A percentile compares a stretch with the other conserved stretches of the same genome.
Conservation (phyloP, 2,797 vertebrate species). For the Pagetopsis macropterus region DNA sequence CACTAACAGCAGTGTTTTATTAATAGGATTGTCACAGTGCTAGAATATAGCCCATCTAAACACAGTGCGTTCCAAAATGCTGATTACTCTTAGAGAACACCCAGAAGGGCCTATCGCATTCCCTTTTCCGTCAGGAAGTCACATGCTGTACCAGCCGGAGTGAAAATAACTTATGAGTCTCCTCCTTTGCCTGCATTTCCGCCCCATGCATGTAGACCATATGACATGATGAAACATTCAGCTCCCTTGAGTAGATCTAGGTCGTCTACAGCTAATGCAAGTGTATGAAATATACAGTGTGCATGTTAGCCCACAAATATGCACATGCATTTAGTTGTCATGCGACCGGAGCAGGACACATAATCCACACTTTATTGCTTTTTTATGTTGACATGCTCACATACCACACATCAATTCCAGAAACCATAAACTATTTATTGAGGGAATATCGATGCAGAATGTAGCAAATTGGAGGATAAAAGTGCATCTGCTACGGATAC, state of each 20-base stretch:
- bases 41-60: slow-evolving; percentile 71
- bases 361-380: slow-evolving; percentile 13
- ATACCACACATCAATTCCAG: slow-evolving; percentile 19
- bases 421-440: slow-evolving; percentile 27
- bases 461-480: slow-evolving; percentile 39
- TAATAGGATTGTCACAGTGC: slow-evolving; percentile 81
- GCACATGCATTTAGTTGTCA: background rate
- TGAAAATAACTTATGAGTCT: slow-evolving; percentile 58
- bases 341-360: background rate
- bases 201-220: slow-evolving; percentile 39
- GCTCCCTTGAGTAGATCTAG: slow-evolving; percentile 56
- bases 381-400: slow-evolving; percentile 9
- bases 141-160: slow-evolving; percentile 29
- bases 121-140: slow-evolving; percentile 53
- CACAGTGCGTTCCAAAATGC: slow-evolving; percentile 66
- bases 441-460: slow-evolving; percentile 3
- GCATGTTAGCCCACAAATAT: slow-evolving; percentile 10
- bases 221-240: slow-evolving; percentile 68
- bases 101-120: slow-evolving; percentile 57
- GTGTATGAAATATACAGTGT: slow-evolving; percentile 12
- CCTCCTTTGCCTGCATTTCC: slow-evolving; percentile 43
- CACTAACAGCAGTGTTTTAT: slow-evolving; percentile 78
- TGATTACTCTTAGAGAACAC: slow-evolving; percentile 68
- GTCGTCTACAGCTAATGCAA: slow-evolving; percentile 46
- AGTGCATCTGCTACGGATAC: slow-evolving; percentile 1